phyloP scores from a whole-genome alignment of 2,797 vertebrate genomes.

The Vireo griseus region DNA sequence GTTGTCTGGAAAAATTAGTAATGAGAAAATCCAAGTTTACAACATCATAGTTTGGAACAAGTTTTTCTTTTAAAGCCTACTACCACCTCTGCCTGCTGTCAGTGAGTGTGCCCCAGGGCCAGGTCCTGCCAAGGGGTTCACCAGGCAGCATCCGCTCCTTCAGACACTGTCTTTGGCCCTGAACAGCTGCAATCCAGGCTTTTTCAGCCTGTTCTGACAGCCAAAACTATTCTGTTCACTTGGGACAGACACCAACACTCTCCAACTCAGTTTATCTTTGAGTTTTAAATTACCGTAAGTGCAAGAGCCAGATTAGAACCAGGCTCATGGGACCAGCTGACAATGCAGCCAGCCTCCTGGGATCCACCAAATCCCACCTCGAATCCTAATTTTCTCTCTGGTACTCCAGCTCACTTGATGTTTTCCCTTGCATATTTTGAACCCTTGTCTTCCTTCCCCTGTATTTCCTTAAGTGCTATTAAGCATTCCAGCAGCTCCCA shows the following conservation, averaged over 20 bases:
- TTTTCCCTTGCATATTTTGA: neutral
- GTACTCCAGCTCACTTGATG: neutral
- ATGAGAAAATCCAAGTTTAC: neutral
- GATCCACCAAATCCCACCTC: neutral
- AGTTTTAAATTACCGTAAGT: neutral
- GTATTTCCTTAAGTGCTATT: neutral
- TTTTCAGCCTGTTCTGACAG: neutral
- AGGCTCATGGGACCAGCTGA: neutral
- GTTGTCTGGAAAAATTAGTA: neutral
- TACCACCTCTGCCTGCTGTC: neutral
- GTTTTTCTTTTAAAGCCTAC: neutral
- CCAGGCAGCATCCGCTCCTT: neutral
- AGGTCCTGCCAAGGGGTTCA: neutral
- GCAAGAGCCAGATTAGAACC: neutral
- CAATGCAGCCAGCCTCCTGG: neutral
- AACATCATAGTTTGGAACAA: neutral
- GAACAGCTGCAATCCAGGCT: neutral
- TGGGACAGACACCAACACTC: neutral
- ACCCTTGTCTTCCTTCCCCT: neutral
- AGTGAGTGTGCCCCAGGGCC: neutral
- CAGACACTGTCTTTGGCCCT: fast-evolving
- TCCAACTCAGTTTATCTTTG: neutral
- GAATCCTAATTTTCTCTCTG: neutral
- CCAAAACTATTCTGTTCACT: neutral
- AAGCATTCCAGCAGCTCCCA: neutral